Percentiles rank a stretch among this genome's conserved stretches.
phyloP scores from a whole-genome alignment of 2,888 invertebrate genomes.

The Drosophila neotestacea region DNA sequence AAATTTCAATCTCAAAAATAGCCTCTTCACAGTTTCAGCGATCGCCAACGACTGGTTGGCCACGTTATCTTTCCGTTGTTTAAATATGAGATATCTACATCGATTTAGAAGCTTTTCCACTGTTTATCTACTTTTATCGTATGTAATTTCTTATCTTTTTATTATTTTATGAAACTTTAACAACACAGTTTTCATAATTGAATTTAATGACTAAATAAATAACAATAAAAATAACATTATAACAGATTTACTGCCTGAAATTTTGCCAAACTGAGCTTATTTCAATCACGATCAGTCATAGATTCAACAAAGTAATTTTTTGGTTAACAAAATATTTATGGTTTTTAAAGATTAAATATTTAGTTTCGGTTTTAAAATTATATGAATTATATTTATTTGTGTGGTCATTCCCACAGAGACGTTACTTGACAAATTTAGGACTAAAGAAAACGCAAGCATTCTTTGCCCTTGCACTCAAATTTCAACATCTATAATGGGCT shows the following conservation, averaged over 20 bases:
- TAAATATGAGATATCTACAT: constrained; percentile 32
- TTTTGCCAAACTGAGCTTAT: too few relatives aligned
- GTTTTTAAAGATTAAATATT: too few relatives aligned
- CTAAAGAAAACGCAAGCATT: too few relatives aligned
- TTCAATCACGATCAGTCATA: too few relatives aligned
- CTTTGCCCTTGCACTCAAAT: too few relatives aligned
- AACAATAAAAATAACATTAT: neutral
- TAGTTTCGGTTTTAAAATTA: too few relatives aligned
- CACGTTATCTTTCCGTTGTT: constrained; percentile 31
- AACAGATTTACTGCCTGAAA: neutral
- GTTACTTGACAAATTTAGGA: too few relatives aligned
- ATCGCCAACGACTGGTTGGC: constrained; percentile 31
- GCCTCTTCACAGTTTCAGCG: constrained; percentile 32
- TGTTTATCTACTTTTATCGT: constrained; percentile 42
- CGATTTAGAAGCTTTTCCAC: constrained; percentile 23
- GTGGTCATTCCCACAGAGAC: too few relatives aligned
- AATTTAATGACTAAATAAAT: constrained; percentile 9
- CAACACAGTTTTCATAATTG: constrained; percentile 12
- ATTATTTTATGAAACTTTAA: constrained; percentile 24
- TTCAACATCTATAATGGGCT: too few relatives aligned
- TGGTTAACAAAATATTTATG: too few relatives aligned
- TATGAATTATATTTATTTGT: too few relatives aligned
- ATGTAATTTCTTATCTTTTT: constrained; percentile 37
- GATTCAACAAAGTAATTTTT: too few relatives aligned
- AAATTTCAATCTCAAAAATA: constrained; percentile 8